These are phyloP conservation scores for Aspiorhynchus laticeps DNA, from an alignment of 2,113 vertebrate species.

Conservation along the genomic window DNA sequence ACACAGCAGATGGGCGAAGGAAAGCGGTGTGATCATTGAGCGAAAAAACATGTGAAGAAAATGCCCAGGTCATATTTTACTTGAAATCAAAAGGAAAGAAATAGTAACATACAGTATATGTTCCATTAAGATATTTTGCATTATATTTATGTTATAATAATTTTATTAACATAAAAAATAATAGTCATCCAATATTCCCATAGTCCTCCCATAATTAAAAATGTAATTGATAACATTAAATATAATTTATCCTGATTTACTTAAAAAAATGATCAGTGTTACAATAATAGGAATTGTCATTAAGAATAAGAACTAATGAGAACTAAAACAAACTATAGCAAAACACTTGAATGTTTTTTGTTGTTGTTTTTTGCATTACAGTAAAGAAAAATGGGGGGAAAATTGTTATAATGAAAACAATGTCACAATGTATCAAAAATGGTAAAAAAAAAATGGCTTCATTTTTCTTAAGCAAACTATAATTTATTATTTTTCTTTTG, in stretches of 20 bases:
- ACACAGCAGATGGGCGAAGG: background rate
- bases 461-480: too few species aligned
- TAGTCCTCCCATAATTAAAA: too few species aligned
- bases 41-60: background rate
- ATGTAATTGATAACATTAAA: too few species aligned
- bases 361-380: background rate
- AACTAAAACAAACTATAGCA: background rate
- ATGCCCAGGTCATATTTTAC: background rate
- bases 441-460: too few species aligned
- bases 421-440: background rate
- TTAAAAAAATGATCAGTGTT: background rate
- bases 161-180: background rate
- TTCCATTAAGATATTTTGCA: background rate
- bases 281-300: background rate
- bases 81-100: background rate
- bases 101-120: background rate
- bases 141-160: background rate
- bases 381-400: background rate
- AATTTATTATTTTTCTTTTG: background rate
- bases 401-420: background rate
- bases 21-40: conserved; percentile 10
- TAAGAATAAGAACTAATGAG: background rate
- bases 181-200: background rate
- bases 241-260: too few species aligned
- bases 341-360: background rate